Base-by-base conservation (phyloP, 2,113 vertebrate species). In the Dicrurus megarhynchus region DNA sequence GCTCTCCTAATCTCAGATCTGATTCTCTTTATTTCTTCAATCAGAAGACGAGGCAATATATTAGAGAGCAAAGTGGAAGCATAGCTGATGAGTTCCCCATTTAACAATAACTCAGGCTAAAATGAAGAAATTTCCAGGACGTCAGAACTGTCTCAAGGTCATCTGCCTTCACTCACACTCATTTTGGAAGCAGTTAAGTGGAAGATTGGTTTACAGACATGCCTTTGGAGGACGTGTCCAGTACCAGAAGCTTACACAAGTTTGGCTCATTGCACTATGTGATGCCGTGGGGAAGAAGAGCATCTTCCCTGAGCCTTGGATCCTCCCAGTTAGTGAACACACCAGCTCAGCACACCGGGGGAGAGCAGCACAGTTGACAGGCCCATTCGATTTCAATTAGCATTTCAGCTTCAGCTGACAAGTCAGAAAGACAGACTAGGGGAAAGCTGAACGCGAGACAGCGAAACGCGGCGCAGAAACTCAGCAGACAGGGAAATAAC, bases 321-420 rank as follows among this genome's bases (percentile, higher is more conserved):
- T 76, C 50, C 80, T 94, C 71, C 61, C 55, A 47, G 68, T 26
- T 8, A 89, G 60, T 5, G 20, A 94, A 46, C 27, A 47, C 53
- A 56, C 68, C 90, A 86, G 84, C 70, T 95, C 95, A 96, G 79
- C 35, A 67, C 37, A 94, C 80, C 7, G 0, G 76, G 77, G 35
- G 55, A 93, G 67, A 92, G 75, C 68, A 87, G 86, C 69, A 42
- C 68, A 46, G 69, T 90, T 84, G 88, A 96, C 95, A 96, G 90
- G 80, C 73, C 18, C 5, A 94, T 95, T 96, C 55, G 11, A 86
- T 97, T 97, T 92, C 95, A 96, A 95, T 97, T 95, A 95, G 67
- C 89, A 84, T 96, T 96, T 97, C 93, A 92, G 81, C 83, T 92
- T 92, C 96, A 95, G 84, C 80, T 90, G 94, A 90, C 90, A 95